Evolutionary conservation across 2,113 vertebrate genomes (phyloP).

Genomic region (Thryonomys swinderianus): DNA sequence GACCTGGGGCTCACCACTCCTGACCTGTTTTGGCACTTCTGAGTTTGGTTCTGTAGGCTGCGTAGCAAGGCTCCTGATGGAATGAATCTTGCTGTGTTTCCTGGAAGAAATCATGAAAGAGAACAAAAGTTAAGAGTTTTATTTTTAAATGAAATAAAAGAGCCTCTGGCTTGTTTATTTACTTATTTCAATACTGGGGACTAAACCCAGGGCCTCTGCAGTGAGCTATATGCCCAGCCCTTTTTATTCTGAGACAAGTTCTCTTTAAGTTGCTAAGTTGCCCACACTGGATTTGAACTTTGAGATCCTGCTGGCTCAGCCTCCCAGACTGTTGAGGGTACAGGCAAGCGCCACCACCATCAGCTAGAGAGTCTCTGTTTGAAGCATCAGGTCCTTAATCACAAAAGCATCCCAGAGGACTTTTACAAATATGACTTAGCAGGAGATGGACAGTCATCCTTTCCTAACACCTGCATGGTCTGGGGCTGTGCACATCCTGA

Average conservation of each 20-base stretch:
- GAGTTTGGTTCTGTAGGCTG: slow-evolving; percentile 90
- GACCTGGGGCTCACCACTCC: slow-evolving; percentile 76
- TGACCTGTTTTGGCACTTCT: slow-evolving; percentile 96
- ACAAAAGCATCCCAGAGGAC: neutral
- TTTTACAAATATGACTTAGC: slow-evolving; percentile 40
- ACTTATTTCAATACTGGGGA: neutral
- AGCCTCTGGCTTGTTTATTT: neutral
- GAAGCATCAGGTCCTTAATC: neutral
- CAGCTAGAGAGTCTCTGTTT: neutral
- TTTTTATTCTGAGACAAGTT: neutral
- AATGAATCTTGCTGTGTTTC: slow-evolving; percentile 98
- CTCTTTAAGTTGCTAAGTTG: neutral
- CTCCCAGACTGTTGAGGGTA: neutral
- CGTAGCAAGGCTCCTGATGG: slow-evolving; percentile 90
- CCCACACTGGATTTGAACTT: neutral
- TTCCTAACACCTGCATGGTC: neutral
- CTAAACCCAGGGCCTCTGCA: neutral
- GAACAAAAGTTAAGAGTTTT: neutral
- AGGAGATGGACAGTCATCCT: neutral
- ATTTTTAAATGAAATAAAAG: slow-evolving; percentile 44
- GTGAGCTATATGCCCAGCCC: neutral
- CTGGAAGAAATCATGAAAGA: slow-evolving; percentile 84
- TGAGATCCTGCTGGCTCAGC: neutral
- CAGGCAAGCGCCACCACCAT: neutral
- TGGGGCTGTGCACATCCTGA: neutral